Evolutionary conservation across 1,140 invertebrate species (phyloP), one percentile per base, ranked within the genome.

Genomic region (Dolichoris vasculosae): DNA sequence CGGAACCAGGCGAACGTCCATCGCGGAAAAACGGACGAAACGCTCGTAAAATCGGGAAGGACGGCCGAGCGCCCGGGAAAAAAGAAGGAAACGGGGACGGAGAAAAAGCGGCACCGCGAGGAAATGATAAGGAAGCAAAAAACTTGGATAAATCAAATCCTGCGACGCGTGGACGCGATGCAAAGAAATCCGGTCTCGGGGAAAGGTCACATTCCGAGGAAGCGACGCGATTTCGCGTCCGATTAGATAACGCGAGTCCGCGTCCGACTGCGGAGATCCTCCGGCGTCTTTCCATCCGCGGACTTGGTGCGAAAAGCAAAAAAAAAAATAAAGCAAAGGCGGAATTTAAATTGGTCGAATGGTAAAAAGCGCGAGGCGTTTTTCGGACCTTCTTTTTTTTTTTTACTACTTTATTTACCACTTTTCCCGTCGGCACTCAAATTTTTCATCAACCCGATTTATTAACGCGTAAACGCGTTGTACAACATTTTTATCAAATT

Each of bases 231-330:
- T 87, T 89, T 88, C 83, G 85, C 84, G 79, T 78, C 59, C 84
- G 88, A 89, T 89, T 89, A 89, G 89, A 89, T 89, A 89, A 89
- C 86, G 76, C 77, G 30, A n/a, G 20, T 1, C 20, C 40, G 67
- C 38, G 2, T 46, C 23, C 3, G 59, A 30, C 2, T 8, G 40
- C 59, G n/a, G 86, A 86, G 87, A 88, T 88, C 73, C 86, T 82
- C 7, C 30, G 11, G 51, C 6, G 15, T 30, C 55, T 79, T n/a
- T 46, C 43, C 6, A 46, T 38, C 13, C 7, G 79, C 64, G 69
- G 30, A 46, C 1, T n/a, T n/a, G n/a, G 23, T 2, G 35, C 0
- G 30, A n/a, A n/a, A 20, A 20, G 35, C 35, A 9, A 4, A 11
- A 9, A 3, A 40, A 40, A 17, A 15, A 69, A 71, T 48, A 75